Evolutionary conservation across 1,140 invertebrate species (phyloP), one percentile per base, ranked within the genome.

Genomic region (Drosophila pallidifrons): DNA sequence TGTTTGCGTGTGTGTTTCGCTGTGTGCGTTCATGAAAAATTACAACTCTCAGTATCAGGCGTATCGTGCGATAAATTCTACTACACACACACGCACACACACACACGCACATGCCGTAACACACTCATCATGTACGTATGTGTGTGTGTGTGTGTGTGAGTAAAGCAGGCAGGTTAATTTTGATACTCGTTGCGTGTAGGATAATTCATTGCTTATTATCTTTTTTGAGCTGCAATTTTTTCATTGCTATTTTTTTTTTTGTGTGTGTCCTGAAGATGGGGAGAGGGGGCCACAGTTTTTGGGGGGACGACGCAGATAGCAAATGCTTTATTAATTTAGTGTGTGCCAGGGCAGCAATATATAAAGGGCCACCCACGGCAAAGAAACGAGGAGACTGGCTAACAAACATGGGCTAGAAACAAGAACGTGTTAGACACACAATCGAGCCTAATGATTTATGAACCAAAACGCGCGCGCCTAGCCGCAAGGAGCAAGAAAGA

Each of bases 151-250:
- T 38, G 16, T 52, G 38, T 45, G 49, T 46, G 68, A 73, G 51
- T 81, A 67, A 51, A 41, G 61, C 51, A 68, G 68, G 71, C 57
- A 70, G 76, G 79, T 79, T 79, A 80, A 80, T 89, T 88, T 88
- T 89, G 85, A 83, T 89, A 83, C 77, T 89, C 72, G 85, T 89
- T 89, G 85, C 86, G 85, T 89, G 85, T 89, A 85, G 78, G 85
- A 89, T 88, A 89, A 89, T 89, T 89, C 85, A 89, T 89, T 89
- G 85, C 85, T 85, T 89, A 89, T 89, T 89, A 89, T 89, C 81
- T 85, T 89, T 81, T 87, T 86, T 81, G 77, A 73, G 70, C 82
- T 78, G 82, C 82, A 85, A 85, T 85, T 82, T 87, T 76, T 71
- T 52, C 52, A 25, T 25, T 38, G 35, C 35, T 52, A 28, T 52